Conservation (phyloP, 2,888 invertebrate genomes). For the Strigamia transsilvanica region DNA sequence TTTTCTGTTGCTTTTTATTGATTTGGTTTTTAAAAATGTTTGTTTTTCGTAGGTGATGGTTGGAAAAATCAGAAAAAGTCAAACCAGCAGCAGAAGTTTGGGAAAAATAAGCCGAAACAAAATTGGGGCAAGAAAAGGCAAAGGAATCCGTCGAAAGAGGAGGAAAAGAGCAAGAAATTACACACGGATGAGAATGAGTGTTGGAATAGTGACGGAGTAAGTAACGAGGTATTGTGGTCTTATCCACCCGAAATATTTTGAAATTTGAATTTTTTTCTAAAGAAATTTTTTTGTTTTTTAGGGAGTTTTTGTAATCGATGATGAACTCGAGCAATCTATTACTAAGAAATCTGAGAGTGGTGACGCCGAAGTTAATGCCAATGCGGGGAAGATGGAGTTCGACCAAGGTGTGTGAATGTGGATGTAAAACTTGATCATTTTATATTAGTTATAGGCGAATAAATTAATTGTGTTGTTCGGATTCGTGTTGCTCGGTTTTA, state of each 20-base stretch:
- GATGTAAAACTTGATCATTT: no score
- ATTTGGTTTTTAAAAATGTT: no score
- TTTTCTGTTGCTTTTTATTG: no score
- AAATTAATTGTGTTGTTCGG: no score
- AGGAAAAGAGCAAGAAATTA: neutral
- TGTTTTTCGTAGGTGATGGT: neutral
- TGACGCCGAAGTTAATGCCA: neutral
- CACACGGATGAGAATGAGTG: constrained; percentile 3
- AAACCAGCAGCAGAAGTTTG: neutral
- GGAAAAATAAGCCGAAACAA: neutral
- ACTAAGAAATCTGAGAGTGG: neutral
- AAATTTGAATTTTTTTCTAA: neutral
- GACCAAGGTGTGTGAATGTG: neutral
- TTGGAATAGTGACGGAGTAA: neutral
- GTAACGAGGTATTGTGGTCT: neutral
- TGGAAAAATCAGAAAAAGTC: neutral
- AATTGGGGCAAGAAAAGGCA: constrained; percentile 5
- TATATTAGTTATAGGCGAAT: no score
- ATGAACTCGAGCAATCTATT: neutral
- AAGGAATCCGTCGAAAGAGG: constrained; percentile 19
- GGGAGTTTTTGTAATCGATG: constrained; percentile 5
- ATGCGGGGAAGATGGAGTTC: neutral
- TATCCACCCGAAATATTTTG: no score
- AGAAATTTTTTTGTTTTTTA: neutral
- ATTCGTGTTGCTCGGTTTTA: no score